Evolutionary conservation across 2,888 invertebrate genomes (phyloP).

Genomic region (Coenonympha glycerion): DNA sequence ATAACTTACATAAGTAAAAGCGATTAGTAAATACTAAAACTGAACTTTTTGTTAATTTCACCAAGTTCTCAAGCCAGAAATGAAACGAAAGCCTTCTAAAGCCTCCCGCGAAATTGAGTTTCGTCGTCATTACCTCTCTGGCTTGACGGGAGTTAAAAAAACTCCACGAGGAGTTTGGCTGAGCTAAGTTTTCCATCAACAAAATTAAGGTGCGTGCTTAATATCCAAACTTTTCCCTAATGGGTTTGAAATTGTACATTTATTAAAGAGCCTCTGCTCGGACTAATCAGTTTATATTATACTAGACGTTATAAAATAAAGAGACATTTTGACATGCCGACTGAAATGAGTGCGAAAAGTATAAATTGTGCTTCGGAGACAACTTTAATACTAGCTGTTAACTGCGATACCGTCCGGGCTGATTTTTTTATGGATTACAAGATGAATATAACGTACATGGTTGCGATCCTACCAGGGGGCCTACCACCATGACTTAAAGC

Average conservation of each 20-base stretch:
- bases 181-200: constrained; percentile 70
- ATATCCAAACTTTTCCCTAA: constrained; percentile 67
- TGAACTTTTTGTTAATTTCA: neutral
- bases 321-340: constrained; percentile 23
- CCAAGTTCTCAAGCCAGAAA: neutral
- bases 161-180: constrained; percentile 57
- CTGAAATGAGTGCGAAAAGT: constrained; percentile 23
- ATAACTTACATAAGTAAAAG: too few relatives aligned
- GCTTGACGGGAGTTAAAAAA: constrained; percentile 39
- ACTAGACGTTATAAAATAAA: constrained; percentile 31
- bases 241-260: constrained; percentile 71
- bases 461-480: too few relatives aligned
- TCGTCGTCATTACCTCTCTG: constrained; percentile 62
- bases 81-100: constrained; percentile 10
- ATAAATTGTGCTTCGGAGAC: constrained; percentile 21
- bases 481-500: too few relatives aligned
- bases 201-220: constrained; percentile 68
- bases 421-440: too few relatives aligned
- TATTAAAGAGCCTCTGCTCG: constrained; percentile 40
- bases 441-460: too few relatives aligned
- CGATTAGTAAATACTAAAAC: too few relatives aligned
- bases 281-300: constrained; percentile 53
- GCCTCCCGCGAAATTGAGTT: constrained; percentile 52
- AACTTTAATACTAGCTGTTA: constrained; percentile 23
- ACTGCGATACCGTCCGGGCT: too few relatives aligned